These are phyloP conservation scores for Cichlasoma orientale DNA, from an alignment of 2,797 vertebrate species.

Conservation along the genomic window DNA sequence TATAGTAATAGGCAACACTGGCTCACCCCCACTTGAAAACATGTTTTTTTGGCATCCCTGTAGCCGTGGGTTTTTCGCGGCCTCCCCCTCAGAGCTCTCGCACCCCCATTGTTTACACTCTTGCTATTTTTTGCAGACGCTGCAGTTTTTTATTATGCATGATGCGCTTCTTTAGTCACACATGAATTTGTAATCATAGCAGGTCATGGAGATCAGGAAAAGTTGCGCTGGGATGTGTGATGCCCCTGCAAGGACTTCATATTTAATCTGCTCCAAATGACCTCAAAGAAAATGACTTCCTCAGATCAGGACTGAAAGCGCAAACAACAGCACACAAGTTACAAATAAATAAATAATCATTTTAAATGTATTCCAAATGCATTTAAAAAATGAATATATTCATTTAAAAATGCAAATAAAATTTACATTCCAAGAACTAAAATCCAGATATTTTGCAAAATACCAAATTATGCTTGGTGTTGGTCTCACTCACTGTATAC, in stretches of 20 bases:
- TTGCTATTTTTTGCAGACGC: conserved; percentile 63
- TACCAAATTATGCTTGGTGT: conserved; percentile 1
- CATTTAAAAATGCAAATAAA: not conserved
- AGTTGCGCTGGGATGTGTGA: conserved; percentile 34
- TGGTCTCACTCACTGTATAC: not conserved
- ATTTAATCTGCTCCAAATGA: conserved; percentile 2
- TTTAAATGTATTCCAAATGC: not conserved
- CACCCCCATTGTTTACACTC: conserved; percentile 69
- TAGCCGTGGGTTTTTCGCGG: conserved; percentile 54
- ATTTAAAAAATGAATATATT: not conserved
- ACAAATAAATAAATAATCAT: not conserved
- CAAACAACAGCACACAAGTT: not conserved
- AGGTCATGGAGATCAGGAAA: conserved; percentile 41
- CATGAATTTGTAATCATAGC: conserved; percentile 54
- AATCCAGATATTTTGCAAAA: not conserved
- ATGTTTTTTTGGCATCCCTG: conserved; percentile 68
- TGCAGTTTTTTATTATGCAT: conserved; percentile 65
- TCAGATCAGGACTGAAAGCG: not conserved
- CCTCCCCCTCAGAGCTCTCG: conserved; percentile 56
- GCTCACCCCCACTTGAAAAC: conserved; percentile 59
- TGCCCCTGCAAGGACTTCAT: conserved; percentile 17
- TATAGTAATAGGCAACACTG: conserved; percentile 81
- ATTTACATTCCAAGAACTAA: not conserved
- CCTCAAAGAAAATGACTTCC: conserved; percentile 4
- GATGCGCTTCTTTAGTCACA: conserved; percentile 56